Base-by-base conservation (phyloP, 2,888 invertebrate genomes). In the Atrina japonica region DNA sequence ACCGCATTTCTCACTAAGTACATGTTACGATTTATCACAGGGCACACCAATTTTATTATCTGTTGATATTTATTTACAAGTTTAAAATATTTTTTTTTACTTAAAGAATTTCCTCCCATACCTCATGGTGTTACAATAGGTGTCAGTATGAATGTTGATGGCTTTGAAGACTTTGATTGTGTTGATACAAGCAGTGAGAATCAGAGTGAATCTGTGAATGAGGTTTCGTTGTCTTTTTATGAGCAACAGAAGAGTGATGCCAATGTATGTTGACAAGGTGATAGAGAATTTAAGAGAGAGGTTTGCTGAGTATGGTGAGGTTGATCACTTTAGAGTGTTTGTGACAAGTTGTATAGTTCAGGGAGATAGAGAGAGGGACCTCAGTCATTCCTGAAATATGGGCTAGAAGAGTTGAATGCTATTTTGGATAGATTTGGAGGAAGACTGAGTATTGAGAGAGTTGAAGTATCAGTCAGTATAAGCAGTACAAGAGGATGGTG, bases 401-500 rank as follows among this genome's bases (percentile, higher is more conserved):
- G n/a, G n/a, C n/a, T n/a, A n/a, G n/a, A n/a, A n/a, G 52, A 53
- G 7, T 59, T 66, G 49, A 3, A 70, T 9, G 35, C n/a, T 18
- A n/a, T 30, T 16, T 30, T 74, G 11, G 49, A 45, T 27, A 45
- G 63, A 9, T 59, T 68, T 30, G 70, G 70, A 60, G 53, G 25
- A 21, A 14, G 18, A 14, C 49, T 55, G 11, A 49, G 27, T 14
- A 23, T 58, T n/a, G 43, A 60, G 3, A 56, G 40, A 47, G 63
- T 49, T n/a, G 30, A 66, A 14, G 18, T 40, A 14, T 23, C 41
- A 18, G 29, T 55, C 43, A 70, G 50, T 73, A 69, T 43, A 53
- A 47, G 40, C 65, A 69, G 58, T 73, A 73, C 47, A 73, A 70
- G 58, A 47, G 66, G 2, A 52, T 74, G 16, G 67, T 70, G 16